Conservation (phyloP, 2,797 vertebrate species). For the Pelochelys cantorii region DNA sequence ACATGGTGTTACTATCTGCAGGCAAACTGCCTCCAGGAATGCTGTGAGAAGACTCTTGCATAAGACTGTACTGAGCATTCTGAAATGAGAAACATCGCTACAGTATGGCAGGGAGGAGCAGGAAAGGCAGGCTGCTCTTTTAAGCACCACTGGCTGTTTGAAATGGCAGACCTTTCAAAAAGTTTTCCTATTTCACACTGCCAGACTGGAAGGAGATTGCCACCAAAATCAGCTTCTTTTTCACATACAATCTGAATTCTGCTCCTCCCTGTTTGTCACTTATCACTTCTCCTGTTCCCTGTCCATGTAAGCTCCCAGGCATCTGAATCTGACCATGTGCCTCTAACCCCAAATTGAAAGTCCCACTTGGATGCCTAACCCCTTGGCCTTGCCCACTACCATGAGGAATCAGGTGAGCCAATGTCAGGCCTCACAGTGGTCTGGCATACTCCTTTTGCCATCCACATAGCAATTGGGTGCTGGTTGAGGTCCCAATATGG, state of each 20-base stretch:
- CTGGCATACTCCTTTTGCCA: neutral
- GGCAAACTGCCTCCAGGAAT: neutral
- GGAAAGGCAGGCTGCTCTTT: neutral
- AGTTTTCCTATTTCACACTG: neutral
- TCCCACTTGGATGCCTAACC: neutral
- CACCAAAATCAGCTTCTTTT: neutral
- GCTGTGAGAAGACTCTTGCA: neutral
- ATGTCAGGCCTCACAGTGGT: neutral
- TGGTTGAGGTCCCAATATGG: rapidly evolving
- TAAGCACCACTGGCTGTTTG: neutral
- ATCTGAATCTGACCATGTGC: no score
- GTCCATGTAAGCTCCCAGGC: neutral
- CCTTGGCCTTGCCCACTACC: neutral
- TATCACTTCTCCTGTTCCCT: neutral
- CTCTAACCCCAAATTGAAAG: neutral
- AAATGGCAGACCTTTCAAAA: neutral
- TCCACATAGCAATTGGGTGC: neutral
- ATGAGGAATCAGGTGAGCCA: neutral
- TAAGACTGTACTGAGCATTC: neutral
- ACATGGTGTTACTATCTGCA: neutral
- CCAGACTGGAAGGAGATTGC: neutral
- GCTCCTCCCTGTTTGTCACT: neutral
- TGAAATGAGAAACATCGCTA: neutral
- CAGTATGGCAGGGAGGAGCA: neutral
- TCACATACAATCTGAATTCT: neutral